Conservation (phyloP, 2,113 vertebrate species). For the Tor tambroides region DNA sequence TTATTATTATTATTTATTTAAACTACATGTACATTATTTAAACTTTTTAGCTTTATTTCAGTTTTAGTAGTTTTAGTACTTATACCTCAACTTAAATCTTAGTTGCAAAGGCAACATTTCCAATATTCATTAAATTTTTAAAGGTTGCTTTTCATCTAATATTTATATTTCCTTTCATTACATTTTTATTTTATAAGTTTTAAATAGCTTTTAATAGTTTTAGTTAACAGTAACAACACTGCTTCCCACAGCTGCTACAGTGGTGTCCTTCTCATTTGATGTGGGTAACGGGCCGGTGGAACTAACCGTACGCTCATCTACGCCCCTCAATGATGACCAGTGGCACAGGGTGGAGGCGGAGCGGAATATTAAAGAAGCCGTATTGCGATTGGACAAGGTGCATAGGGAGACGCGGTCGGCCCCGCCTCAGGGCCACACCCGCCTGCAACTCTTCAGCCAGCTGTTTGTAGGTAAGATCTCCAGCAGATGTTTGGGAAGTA, state of each 20-base stretch:
- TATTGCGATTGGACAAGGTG: slow-evolving; percentile 85
- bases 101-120: not conserved
- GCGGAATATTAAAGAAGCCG: slow-evolving; percentile 90
- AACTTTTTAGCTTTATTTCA: not conserved
- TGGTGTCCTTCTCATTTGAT: slow-evolving; percentile 89
- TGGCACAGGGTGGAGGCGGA: slow-evolving; percentile 92
- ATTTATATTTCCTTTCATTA: not conserved
- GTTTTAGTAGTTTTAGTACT: not conserved
- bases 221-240: not conserved
- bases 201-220: not conserved
- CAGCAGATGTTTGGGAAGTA: not conserved
- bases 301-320: slow-evolving; percentile 79
- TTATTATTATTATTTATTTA: not conserved
- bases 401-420: slow-evolving; percentile 77
- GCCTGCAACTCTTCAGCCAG: slow-evolving; percentile 88
- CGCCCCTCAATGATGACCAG: slow-evolving; percentile 86
- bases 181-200: too few relatives aligned
- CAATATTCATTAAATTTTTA: too few relatives aligned
- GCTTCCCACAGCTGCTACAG: slow-evolving; percentile 74
- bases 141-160: not conserved
- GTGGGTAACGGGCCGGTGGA: slow-evolving; percentile 88
- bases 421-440: slow-evolving; percentile 83
- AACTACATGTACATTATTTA: too few relatives aligned
- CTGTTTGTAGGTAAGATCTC: slow-evolving; percentile 86
- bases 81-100: too few relatives aligned